Evolutionary conservation across 2,797 vertebrate genomes (phyloP), one percentile per base, ranked within the genome.

Genomic region (Spheniscus humboldti): DNA sequence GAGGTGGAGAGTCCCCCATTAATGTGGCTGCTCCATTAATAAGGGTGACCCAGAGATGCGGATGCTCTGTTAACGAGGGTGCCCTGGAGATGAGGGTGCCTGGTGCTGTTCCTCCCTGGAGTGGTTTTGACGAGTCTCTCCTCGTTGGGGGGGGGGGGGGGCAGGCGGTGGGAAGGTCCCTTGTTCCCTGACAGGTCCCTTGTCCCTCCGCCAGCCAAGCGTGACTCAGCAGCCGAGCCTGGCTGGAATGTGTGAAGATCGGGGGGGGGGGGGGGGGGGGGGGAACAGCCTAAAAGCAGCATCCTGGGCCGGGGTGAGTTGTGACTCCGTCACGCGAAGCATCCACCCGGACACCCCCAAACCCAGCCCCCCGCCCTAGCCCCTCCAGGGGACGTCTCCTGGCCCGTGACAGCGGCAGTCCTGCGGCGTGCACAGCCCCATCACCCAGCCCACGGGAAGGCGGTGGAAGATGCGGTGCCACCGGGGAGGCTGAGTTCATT

Each of bases 121-220:
- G 14, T 3, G 27, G 18, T 9, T 43, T n/a, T 11, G 13, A 4
- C 5, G 47, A 43, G 8, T 14, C 2, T 33, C 35, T 35, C 31
- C 56, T 41, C 0, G 0, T 1, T 2, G 22, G 13, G 6, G 30
- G 10, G 68, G 50, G 28, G 18, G 10, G 69, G 60, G 28, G 18
- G 8, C 27, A 19, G 35, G 15, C 4, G 6, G 63, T 14, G 39
- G 47, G 64, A 24, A 73, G 41, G 4, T 69, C 50, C 50, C 4
- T 2, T 23, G 31, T 24, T 27, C 79, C 64, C 64, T n/a, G 69
- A 35, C 64, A 87, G 74, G 31, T 55, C 43, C 76, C 67, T 66
- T 11, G 1, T 18, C 25, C 43, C 41, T 66, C 43, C 17, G 2
- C 14, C 33, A 22, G 41, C 33, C 60, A 23, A 23, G 45, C 1